phyloP scores from a whole-genome alignment of 2,888 invertebrate species.

The Andrena bucephala region DNA sequence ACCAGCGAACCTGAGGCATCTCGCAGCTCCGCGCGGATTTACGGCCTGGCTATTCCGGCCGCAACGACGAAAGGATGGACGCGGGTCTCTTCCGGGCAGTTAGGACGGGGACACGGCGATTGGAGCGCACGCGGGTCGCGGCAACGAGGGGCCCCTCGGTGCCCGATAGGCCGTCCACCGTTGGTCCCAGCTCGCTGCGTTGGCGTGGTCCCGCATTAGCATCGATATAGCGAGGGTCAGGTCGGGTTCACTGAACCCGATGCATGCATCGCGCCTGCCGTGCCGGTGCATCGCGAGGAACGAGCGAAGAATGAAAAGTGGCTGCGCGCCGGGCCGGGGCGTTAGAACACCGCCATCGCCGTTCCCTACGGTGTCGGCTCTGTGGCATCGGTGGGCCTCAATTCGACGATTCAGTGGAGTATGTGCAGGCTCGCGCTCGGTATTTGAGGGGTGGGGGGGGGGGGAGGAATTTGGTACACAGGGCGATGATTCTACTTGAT shows the following conservation, averaged over 20 bases:
- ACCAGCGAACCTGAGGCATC: neutral
- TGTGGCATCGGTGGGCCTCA: neutral
- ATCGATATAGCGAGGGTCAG: constrained; percentile 82
- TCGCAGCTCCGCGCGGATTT: constrained; percentile 14
- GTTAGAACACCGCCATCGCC: constrained; percentile 51
- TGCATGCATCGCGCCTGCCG: constrained; percentile 70
- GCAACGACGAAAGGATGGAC: constrained; percentile 30
- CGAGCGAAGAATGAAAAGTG: constrained; percentile 70
- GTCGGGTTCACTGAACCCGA: constrained; percentile 81
- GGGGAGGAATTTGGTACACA: too few relatives aligned
- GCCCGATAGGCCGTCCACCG: constrained; percentile 43
- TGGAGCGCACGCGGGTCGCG: constrained; percentile 52
- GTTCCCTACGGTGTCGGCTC: constrained; percentile 19
- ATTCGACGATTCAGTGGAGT: neutral
- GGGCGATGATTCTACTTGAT: too few relatives aligned
- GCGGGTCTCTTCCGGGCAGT: constrained; percentile 63
- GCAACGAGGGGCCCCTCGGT: constrained; percentile 51
- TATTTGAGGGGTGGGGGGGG: too few relatives aligned
- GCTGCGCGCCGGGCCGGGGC: constrained; percentile 38
- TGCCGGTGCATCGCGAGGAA: constrained; percentile 75
- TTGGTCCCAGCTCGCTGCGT: constrained; percentile 70
- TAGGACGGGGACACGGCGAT: constrained; percentile 8
- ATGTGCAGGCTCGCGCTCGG: neutral
- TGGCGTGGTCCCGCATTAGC: constrained; percentile 80
- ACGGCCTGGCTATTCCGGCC: constrained; percentile 31